Base-by-base conservation (phyloP, 2,113 vertebrate species). In the Nymphicus hollandicus region DNA sequence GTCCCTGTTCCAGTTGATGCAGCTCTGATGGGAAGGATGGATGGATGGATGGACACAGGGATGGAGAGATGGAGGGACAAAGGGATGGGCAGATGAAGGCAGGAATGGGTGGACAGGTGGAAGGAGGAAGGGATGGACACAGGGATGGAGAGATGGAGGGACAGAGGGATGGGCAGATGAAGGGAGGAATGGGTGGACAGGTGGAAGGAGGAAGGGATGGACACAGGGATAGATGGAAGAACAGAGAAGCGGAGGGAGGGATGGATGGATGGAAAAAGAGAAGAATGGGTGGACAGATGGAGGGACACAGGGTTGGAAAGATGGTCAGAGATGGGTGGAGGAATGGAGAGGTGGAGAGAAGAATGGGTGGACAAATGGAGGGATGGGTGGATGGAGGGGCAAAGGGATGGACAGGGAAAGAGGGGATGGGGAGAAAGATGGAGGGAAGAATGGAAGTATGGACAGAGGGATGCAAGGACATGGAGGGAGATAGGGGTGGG, bases 1-100 rank as follows among this genome's bases (percentile, higher is more conserved):
- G 46, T 98, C 97, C 14, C 99, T 94, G 98, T 99, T 99, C 98
- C 98, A 98, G 98, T 98, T 98, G 9, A 99, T 98, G 91, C 98
- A 99, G 88, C 86, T 96, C 99, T 99, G 77, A 3, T 0, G 10
- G 49, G 28, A 31, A 4, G 16, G 22, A n/a, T 7, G 13, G 33
- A 50, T 7, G 13, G 33, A 50, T 6, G 43, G 37, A 37, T 2
- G n/a, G 23, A 41, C 0, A 25, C 19, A 70, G 2, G 10, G 23
- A 49, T 4, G 27, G 8, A 41, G 8, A 27, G 20, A 37, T 4
- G 53, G 46, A 37, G 2, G 23, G 23, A n/a, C 0, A 16, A 12
- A 66, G 1, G 10, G 25, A 37, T 2, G 17, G n/a, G 8, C 6
- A 10, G 12, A 28, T 29, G 29, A 24, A 29, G 5, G n/a, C 7